Percentiles rank a stretch among this genome's conserved stretches.
phyloP scores from a whole-genome alignment of 2,888 invertebrate genomes.

The Latrodectus elegans region DNA sequence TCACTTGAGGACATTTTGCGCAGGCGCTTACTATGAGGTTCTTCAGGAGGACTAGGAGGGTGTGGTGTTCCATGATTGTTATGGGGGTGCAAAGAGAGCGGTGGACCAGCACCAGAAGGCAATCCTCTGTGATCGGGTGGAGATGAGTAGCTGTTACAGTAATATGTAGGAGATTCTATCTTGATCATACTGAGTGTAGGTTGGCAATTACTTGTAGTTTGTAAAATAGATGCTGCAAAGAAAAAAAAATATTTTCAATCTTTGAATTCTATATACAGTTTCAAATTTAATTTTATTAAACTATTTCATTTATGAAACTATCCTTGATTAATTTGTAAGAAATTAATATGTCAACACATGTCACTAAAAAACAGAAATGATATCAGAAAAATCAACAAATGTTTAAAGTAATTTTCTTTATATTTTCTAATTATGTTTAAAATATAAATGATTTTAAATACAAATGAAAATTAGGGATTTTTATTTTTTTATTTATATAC shows the following conservation, averaged over 20 bases:
- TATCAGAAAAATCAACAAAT: no score
- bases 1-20: constrained; percentile 78
- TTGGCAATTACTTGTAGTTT: constrained; percentile 82
- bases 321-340: no score
- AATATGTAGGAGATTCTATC: constrained; percentile 87
- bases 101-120: constrained; percentile 42
- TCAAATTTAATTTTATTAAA: no score
- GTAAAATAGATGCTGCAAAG: constrained; percentile 92
- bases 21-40: constrained; percentile 78
- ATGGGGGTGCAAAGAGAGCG: constrained; percentile 43
- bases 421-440: no score
- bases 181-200: constrained; percentile 85
- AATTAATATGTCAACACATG: no score
- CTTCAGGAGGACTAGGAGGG: constrained; percentile 76
- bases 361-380: no score
- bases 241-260: background rate
- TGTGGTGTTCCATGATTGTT: constrained; percentile 71
- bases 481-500: no score
- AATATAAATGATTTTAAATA: no score
- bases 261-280: no score
- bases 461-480: no score
- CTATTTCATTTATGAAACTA: no score
- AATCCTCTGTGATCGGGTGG: constrained; percentile 76
- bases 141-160: constrained; percentile 87
- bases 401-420: no score